These are phyloP conservation scores for Apus apus DNA, from an alignment of 2,113 vertebrate genomes.

Conservation along the genomic window DNA sequence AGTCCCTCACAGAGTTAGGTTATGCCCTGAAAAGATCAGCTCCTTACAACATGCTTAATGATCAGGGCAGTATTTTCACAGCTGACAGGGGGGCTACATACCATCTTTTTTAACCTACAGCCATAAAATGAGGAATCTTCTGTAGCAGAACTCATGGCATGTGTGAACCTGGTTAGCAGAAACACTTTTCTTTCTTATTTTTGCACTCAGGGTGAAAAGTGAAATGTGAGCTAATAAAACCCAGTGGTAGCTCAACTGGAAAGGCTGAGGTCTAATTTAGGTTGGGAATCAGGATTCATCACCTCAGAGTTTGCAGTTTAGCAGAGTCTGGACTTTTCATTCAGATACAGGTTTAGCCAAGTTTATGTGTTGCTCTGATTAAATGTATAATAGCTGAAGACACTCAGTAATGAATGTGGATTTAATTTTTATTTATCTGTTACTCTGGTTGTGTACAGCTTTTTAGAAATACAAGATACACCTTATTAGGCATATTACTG, in stretches of 20 bases:
- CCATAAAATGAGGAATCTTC: neutral
- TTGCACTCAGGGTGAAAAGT: neutral
- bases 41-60: neutral
- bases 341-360: neutral
- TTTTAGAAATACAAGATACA: neutral
- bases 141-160: neutral
- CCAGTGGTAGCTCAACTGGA: neutral
- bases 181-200: neutral
- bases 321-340: conserved; percentile 16
- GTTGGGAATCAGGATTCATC: neutral
- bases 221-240: neutral
- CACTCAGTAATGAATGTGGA: neutral
- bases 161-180: neutral
- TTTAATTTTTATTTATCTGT: neutral
- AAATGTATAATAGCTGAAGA: neutral
- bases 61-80: neutral
- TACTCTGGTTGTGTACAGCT: neutral
- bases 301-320: neutral
- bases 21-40: neutral
- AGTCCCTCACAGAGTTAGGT: neutral
- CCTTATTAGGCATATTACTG: neutral
- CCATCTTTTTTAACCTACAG: neutral
- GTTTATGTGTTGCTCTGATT: neutral
- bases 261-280: neutral
- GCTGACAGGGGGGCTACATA: neutral